Base-by-base conservation (phyloP, 2,113 vertebrate genomes). In the Picathartes gymnocephalus region DNA sequence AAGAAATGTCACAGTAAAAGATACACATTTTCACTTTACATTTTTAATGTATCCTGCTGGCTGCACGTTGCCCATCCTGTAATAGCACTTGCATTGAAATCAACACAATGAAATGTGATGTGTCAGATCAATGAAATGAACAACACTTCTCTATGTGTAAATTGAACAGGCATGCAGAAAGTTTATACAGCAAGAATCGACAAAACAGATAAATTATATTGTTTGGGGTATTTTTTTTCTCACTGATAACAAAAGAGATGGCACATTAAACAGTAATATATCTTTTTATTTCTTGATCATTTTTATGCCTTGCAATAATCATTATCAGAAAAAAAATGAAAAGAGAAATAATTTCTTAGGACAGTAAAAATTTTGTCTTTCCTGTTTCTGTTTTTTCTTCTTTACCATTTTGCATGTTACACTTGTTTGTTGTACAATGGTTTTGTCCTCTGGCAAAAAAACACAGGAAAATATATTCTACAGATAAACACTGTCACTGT, bases 81-180 rank as follows among this genome's bases (percentile, higher is more conserved):
- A 28, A 51, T n/a, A 86, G n/a, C 82, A 93, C 62, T 92, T 85
- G 57, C 87, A 81, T 70, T 82, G 74, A 95, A 92, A 95, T 80
- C 95, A 94, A 24, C 91, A 93, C 93, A 95, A 92, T 94, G 91
- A 95, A 93, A 96, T 86, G 69, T 81, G 90, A 96, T 2, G 3
- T 86, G 76, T 81, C 85, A 92, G 79, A 93, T 93, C 88, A 74
- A 87, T 94, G 85, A 92, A 91, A 93, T 90, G 90, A 95, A 58
- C 74, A 90, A 37, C 81, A 48, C 15, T 81, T 78, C 69, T 88
- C 76, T 37, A 22, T 53, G 79, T 44, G 28, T 40, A 68, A 88
- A 77, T 54, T 42, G 39, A 68, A 76, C 70, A 91, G 44, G 39
- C 58, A 60, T 15, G 27, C 22, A 58, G 54, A 57, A 73, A 79